Evolutionary conservation across 2,888 invertebrate species (phyloP).

Genomic region (Meliscaeva auricollis): DNA sequence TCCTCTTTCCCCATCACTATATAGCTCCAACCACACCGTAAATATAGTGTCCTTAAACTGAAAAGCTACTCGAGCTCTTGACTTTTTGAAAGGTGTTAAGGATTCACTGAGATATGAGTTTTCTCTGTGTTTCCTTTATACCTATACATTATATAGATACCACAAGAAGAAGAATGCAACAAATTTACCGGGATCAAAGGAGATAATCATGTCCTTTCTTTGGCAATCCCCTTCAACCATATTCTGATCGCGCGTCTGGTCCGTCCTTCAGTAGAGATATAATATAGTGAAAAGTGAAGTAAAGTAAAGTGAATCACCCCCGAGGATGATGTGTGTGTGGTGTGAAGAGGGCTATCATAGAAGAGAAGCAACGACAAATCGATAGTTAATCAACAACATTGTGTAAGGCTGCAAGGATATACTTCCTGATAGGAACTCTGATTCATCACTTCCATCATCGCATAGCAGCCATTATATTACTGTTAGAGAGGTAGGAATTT

Average conservation of each 20-base stretch:
- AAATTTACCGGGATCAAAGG: conserved; percentile 59
- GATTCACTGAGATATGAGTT: conserved; percentile 14
- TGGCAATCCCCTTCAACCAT: conserved; percentile 1
- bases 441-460: conserved; percentile 63
- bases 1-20: conserved; percentile 17
- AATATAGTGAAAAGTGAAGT: background rate
- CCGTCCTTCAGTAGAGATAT: background rate
- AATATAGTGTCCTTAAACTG: conserved; percentile 49
- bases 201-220: conserved; percentile 50
- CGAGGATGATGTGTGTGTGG: conserved; percentile 1
- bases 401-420: conserved; percentile 65
- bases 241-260: background rate
- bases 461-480: conserved; percentile 40
- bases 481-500: conserved; percentile 34
- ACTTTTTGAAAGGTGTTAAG: conserved; percentile 56
- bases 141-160: background rate
- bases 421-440: conserved; percentile 52
- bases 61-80: conserved; percentile 59
- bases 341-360: background rate
- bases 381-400: conserved; percentile 75
- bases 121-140: background rate
- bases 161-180: conserved; percentile 57
- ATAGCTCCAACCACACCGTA: background rate
- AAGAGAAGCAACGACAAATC: conserved; percentile 65
- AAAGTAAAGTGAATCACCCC: conserved; percentile 7